These are phyloP conservation scores for Macrosiphum euphorbiae DNA, from an alignment of 2,888 invertebrate genomes.

Conservation along the genomic window DNA sequence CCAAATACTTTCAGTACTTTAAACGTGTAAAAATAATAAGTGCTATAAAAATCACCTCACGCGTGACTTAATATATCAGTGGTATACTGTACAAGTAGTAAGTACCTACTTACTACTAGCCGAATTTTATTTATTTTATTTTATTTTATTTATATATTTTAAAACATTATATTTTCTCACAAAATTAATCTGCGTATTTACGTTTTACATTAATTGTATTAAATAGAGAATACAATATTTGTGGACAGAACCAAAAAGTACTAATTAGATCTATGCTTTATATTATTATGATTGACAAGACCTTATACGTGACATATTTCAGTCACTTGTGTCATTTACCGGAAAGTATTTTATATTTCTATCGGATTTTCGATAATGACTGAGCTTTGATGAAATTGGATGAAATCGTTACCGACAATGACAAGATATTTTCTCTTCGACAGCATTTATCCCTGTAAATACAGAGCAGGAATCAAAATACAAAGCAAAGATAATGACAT, in stretches of 20 bases:
- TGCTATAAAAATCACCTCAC: neutral
- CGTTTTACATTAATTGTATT: neutral
- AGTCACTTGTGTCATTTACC: neutral
- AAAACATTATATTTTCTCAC: neutral
- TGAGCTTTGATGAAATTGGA: neutral
- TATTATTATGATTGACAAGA: neutral
- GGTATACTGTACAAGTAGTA: neutral
- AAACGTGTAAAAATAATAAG: neutral
- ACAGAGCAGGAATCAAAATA: neutral
- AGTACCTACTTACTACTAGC: neutral
- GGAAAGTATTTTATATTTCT: neutral
- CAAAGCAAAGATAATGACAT: neutral
- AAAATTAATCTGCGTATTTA: neutral
- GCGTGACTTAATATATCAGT: neutral
- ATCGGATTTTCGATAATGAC: neutral
- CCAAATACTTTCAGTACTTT: neutral
- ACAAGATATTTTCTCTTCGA: neutral
- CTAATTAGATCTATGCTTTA: neutral
- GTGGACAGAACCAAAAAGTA: neutral
- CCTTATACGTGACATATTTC: neutral
- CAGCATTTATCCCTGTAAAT: neutral
- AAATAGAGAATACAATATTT: neutral
- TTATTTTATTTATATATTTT: neutral
- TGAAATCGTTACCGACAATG: neutral
- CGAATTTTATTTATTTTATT: neutral